A percentile compares a stretch with the other conserved stretches of the same genome.
Conservation (phyloP, 2,888 invertebrate species). For the Tortrix viridana region DNA sequence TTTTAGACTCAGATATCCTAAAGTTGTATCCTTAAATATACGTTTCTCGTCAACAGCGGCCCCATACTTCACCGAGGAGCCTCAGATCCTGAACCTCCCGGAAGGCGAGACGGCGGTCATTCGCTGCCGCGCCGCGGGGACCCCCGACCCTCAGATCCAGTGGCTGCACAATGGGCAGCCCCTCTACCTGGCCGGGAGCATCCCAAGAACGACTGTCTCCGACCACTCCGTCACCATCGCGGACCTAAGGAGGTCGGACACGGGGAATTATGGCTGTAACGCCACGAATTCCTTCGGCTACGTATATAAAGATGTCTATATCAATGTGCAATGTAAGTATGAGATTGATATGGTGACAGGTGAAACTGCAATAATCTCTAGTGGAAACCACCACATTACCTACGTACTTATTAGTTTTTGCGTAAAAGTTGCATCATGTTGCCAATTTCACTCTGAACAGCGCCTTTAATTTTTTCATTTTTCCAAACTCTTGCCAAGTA, state of each 20-base stretch:
- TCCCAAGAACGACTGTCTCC: slow-evolving; percentile 85
- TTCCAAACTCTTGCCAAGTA: too few relatives aligned
- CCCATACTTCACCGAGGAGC: slow-evolving; percentile 96
- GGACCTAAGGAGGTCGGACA: slow-evolving; percentile 93
- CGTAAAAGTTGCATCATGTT: too few relatives aligned
- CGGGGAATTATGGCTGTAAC: slow-evolving; percentile 99
- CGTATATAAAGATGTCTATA: slow-evolving; percentile 98
- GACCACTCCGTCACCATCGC: slow-evolving; percentile 90
- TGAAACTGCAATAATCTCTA: too few relatives aligned
- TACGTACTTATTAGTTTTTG: too few relatives aligned
- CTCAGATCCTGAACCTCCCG: slow-evolving; percentile 93
- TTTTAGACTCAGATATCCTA: too few relatives aligned
- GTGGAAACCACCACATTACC: too few relatives aligned
- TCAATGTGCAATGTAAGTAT: slow-evolving; percentile 94
- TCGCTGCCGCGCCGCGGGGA: slow-evolving; percentile 94
- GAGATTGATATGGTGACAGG: too few relatives aligned
- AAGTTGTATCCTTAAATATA: too few relatives aligned
- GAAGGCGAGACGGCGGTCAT: slow-evolving; percentile 96
- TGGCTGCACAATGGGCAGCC: slow-evolving; percentile 99
- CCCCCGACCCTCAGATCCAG: slow-evolving; percentile 95
- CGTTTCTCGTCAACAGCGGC: slow-evolving; percentile 80
- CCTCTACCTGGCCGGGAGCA: slow-evolving; percentile 87
- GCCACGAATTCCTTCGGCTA: slow-evolving; percentile 98
- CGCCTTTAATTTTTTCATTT: too few relatives aligned
- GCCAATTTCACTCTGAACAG: too few relatives aligned